Conservation (phyloP, 2,113 vertebrate species). For the Plectropomus leopardus region DNA sequence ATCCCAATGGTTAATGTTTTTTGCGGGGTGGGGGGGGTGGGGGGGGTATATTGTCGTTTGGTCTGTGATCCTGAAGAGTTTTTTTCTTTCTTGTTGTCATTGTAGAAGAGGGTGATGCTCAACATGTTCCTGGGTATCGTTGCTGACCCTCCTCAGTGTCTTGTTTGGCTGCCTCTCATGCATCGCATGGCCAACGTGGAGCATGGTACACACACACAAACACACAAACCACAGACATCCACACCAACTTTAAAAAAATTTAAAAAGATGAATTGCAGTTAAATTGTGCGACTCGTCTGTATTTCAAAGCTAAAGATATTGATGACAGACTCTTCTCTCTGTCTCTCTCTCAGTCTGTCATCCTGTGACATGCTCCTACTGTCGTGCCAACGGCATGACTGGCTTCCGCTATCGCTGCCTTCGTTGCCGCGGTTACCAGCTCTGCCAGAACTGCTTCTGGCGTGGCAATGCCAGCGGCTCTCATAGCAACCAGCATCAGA, state of each 20-base stretch:
- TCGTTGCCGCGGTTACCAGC: slow-evolving; percentile 97
- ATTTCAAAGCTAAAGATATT: no score
- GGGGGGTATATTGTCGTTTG: background rate
- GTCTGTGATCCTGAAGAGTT: background rate
- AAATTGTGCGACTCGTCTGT: background rate
- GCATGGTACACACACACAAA: slow-evolving; percentile 86
- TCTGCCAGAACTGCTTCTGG: slow-evolving; percentile 97
- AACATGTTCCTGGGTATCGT: slow-evolving; percentile 95
- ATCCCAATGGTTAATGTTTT: background rate
- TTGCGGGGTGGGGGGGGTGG: no score
- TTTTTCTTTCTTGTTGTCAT: slow-evolving; percentile 14
- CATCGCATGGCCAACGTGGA: slow-evolving; percentile 95
- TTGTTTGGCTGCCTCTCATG: slow-evolving; percentile 97
- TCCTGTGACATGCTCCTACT: slow-evolving; percentile 94
- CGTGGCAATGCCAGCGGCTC: slow-evolving; percentile 90
- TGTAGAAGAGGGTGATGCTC: slow-evolving; percentile 93
- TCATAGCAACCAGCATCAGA: slow-evolving; percentile 96
- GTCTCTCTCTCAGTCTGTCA: slow-evolving; percentile 88
- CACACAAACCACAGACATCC: background rate
- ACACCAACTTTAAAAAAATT: background rate
- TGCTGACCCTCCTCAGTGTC: slow-evolving; percentile 93
- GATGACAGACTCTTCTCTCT: background rate
- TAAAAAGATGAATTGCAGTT: background rate
- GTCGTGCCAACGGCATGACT: slow-evolving; percentile 92
- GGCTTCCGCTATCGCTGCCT: slow-evolving; percentile 97